Conservation (phyloP, 92 coral and sea anemone species). For the Metridium senile region DNA sequence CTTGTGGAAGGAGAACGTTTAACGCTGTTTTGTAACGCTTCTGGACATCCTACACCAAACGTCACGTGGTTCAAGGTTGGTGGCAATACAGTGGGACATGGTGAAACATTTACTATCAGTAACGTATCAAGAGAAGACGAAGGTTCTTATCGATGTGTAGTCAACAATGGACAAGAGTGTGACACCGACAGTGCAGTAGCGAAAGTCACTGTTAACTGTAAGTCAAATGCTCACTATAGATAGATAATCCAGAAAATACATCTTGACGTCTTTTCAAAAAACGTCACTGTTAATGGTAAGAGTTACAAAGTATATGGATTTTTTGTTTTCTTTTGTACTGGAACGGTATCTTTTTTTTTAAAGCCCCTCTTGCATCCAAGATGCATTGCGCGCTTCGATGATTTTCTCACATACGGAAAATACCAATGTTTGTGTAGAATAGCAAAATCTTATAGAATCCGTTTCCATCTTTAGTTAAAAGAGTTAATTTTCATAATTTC, state of each 20-base stretch:
- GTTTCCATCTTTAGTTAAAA: too few species aligned
- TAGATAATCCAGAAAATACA: too few species aligned
- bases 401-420: too few species aligned
- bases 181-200: background rate
- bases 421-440: too few species aligned
- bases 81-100: background rate
- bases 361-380: background rate
- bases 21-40: constrained; percentile 29
- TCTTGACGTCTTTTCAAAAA: too few species aligned
- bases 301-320: too few species aligned
- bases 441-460: too few species aligned
- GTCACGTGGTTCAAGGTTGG: constrained; percentile 38
- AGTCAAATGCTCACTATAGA: background rate
- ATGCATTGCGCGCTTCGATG: too few species aligned
- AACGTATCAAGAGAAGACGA: constrained; percentile 4
- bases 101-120: background rate
- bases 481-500: too few species aligned
- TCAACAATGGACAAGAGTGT: constrained; percentile 31
- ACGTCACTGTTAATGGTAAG: background rate
- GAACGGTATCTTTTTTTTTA: too few species aligned
- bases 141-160: background rate
- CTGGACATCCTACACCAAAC: constrained; percentile 36
- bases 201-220: constrained; percentile 7
- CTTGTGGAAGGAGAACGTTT: constrained; percentile 22
- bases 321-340: background rate